Conservation (phyloP, 1,140 invertebrate species). For the Delia radicum region DNA sequence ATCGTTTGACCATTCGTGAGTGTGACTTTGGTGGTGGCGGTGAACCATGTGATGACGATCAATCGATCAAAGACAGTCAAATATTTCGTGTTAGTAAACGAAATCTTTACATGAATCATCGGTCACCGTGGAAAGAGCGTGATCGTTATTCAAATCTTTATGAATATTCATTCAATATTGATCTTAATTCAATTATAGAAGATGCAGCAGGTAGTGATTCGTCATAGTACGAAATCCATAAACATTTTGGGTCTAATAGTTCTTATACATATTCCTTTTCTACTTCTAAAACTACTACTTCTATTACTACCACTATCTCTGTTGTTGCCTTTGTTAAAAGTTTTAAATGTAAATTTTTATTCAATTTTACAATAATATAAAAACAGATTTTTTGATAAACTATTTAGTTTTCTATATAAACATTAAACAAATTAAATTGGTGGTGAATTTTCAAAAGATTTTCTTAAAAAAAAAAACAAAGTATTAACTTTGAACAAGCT, state of each 20-base stretch:
- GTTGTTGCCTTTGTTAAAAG: conserved; percentile 19
- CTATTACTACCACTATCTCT: background rate
- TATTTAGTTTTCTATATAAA: too few species aligned
- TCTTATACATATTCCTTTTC: background rate
- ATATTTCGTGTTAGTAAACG: conserved; percentile 57
- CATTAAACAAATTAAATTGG: too few species aligned
- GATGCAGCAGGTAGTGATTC: conserved; percentile 55
- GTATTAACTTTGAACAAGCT: too few species aligned
- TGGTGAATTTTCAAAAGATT: too few species aligned
- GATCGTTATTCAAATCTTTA: conserved; percentile 55
- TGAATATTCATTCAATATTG: conserved; percentile 55
- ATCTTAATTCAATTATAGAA: conserved; percentile 56
- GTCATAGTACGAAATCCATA: conserved; percentile 52
- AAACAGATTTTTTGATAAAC: too few species aligned
- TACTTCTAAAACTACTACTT: background rate
- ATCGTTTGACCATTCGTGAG: conserved; percentile 53
- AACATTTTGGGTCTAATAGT: background rate
- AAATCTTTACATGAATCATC: conserved; percentile 56
- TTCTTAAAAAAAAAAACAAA: too few species aligned
- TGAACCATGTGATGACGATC: conserved; percentile 55
- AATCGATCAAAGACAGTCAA: conserved; percentile 55
- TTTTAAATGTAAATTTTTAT: conserved; percentile 21
- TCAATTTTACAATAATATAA: too few species aligned
- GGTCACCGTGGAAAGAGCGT: conserved; percentile 53
- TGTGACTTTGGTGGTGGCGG: conserved; percentile 55